Evolutionary conservation across 1,140 invertebrate species (phyloP), one percentile per base, ranked within the genome.

Genomic region (Drosophila elegans): DNA sequence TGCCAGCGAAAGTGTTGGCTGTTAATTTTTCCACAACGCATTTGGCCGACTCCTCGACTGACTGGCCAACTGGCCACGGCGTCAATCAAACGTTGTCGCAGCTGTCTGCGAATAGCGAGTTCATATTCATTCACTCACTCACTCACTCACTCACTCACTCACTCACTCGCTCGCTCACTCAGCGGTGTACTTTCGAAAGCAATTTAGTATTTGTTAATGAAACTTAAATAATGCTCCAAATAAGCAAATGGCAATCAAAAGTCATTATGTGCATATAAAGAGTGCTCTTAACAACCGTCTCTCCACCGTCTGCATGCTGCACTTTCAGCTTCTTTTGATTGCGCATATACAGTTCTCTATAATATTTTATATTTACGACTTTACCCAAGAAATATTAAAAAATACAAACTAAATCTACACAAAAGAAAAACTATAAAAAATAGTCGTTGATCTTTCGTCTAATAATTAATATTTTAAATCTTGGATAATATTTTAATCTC

Each of bases 201-300:
- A 82, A 83, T 88, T 88, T 88, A 89, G 76, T 69, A 89, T 88
- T 82, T 84, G 84, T 89, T 89, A 89, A 88, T 88, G 75, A 83
- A 86, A 86, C 83, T 83, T 69, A 76, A 89, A 83, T 83, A 77
- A 73, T 74, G 83, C 83, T 89, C 84, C 83, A 89, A 80, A 89
- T 89, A 89, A 80, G 83, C 79, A 79, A 88, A 76, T 86, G 79
- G 75, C 83, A 79, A 78, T 86, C 83, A 82, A 86, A 69, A 64
- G 68, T 74, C 69, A 86, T 86, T 85, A 85, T 78, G 77, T 68
- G 64, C 81, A 73, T 84, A 81, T 84, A 85, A 85, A 78, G 74
- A 54, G 54, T 68, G 60, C 64, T 61, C 62, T 83, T 75, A 76
- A 67, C 79, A 76, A 82, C 62, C 71, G 48, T 48, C 66, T 80